These are phyloP conservation scores for Anhinga rufa DNA, from an alignment of 2,113 vertebrate species.

Conservation along the genomic window DNA sequence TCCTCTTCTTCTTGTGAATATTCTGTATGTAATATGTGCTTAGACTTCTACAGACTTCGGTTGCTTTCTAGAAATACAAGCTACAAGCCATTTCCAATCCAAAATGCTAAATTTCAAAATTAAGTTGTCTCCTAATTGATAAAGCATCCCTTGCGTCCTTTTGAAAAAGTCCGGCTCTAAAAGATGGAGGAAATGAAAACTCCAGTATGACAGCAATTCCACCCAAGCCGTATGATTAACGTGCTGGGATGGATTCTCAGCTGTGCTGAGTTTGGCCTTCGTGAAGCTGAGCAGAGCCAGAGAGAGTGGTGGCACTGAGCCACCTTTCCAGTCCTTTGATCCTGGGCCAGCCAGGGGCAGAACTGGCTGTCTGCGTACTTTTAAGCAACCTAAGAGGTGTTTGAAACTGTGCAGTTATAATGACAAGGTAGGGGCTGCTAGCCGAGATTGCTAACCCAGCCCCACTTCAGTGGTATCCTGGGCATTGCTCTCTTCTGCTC, in stretches of 20 bases:
- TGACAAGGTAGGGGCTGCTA: neutral
- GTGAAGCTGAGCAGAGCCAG: slow-evolving; percentile 40
- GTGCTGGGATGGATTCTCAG: slow-evolving; percentile 50
- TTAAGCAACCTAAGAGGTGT: slow-evolving; percentile 10
- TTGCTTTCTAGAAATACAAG: neutral
- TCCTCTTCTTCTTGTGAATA: neutral
- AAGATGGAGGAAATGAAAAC: slow-evolving; percentile 10
- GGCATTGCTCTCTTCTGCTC: neutral
- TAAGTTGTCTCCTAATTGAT: neutral
- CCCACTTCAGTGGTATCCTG: neutral
- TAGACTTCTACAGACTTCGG: neutral
- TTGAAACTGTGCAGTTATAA: neutral
- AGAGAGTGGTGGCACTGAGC: slow-evolving; percentile 22
- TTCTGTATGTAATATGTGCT: neutral
- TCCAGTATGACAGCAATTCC: neutral
- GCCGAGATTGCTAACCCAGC: neutral
- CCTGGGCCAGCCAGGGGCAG: slow-evolving; percentile 16
- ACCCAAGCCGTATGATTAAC: slow-evolving; percentile 15
- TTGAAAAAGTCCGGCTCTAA: neutral
- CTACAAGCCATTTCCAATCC: neutral
- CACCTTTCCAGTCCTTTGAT: slow-evolving; percentile 54
- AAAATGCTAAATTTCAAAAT: neutral
- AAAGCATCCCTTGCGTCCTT: neutral
- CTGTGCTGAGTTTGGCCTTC: slow-evolving; percentile 45
- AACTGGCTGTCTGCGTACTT: neutral